A percentile compares a stretch with the other conserved stretches of the same genome.
These are phyloP conservation scores for Leguminivora glycinivorella DNA, from an alignment of 1,140 invertebrate species.

Conservation along the genomic window DNA sequence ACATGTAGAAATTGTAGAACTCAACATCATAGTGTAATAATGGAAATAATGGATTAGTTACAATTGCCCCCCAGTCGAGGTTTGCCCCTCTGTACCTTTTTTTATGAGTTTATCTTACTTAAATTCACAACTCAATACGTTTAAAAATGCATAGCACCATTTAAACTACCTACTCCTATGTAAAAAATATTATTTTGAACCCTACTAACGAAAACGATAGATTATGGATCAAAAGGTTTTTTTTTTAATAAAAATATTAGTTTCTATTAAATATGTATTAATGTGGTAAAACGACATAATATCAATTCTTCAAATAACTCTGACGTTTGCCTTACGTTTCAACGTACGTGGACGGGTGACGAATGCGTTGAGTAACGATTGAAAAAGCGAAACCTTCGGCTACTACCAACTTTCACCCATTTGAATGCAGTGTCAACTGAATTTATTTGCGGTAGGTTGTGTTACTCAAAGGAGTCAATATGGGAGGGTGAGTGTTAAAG, in stretches of 20 bases:
- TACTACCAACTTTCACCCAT: slow-evolving; percentile 69
- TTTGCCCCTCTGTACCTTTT: no score
- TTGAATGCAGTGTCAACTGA: slow-evolving; percentile 48
- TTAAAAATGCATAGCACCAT: no score
- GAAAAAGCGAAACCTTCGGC: slow-evolving; percentile 72
- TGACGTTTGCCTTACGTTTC: slow-evolving; percentile 6
- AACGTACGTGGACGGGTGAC: slow-evolving; percentile 44
- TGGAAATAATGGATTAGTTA: no score
- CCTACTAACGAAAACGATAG: background rate
- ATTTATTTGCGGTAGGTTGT: slow-evolving; percentile 31
- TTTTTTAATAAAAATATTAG: background rate
- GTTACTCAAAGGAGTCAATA: background rate
- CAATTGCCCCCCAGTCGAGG: no score
- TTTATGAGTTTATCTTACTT: no score
- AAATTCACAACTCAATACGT: no score
- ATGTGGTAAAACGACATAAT: background rate
- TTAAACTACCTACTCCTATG: no score
- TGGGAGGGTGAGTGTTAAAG: slow-evolving; percentile 2
- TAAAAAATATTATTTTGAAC: no score
- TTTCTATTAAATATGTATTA: background rate
- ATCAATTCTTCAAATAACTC: background rate
- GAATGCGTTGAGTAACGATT: slow-evolving; percentile 67
- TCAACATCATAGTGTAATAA: no score
- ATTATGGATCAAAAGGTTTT: no score
- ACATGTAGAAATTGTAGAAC: no score